Conservation (phyloP, 2,888 invertebrate species). For the Sepioteuthis lessoniana region DNA sequence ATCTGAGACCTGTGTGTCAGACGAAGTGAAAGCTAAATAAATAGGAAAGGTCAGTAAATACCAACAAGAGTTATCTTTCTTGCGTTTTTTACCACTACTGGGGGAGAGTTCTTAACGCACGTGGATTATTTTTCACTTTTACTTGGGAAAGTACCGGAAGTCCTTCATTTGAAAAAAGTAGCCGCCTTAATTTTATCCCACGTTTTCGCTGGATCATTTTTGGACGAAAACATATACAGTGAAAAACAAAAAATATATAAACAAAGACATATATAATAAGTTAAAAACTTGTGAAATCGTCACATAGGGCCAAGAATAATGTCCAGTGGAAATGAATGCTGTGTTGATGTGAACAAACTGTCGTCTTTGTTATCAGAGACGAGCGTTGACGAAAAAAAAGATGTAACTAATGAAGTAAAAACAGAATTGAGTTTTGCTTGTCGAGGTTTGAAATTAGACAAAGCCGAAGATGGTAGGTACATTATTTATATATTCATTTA, state of each 20-base stretch:
- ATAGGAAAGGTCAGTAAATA: too few species aligned
- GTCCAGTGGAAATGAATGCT: background rate
- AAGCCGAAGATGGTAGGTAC: constrained; percentile 84
- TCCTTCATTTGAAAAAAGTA: background rate
- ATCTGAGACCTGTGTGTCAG: too few species aligned
- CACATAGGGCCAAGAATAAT: background rate
- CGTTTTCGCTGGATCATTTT: background rate
- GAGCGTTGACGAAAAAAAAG: background rate
- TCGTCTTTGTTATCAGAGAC: background rate
- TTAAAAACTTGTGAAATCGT: background rate
- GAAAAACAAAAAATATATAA: background rate
- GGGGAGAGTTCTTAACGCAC: background rate
- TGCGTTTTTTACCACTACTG: background rate
- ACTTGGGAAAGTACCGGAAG: background rate
- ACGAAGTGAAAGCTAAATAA: too few species aligned
- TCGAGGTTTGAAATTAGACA: constrained; percentile 85
- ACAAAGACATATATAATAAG: background rate
- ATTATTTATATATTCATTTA: background rate
- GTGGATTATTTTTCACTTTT: background rate
- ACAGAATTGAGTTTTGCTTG: constrained; percentile 86
- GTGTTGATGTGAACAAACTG: background rate
- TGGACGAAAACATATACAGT: background rate
- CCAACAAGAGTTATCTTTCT: too few species aligned
- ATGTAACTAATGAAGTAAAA: constrained; percentile 63
- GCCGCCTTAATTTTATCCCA: background rate